Base-by-base conservation (phyloP, 2,888 invertebrate genomes). In the Drosophila rellima region DNA sequence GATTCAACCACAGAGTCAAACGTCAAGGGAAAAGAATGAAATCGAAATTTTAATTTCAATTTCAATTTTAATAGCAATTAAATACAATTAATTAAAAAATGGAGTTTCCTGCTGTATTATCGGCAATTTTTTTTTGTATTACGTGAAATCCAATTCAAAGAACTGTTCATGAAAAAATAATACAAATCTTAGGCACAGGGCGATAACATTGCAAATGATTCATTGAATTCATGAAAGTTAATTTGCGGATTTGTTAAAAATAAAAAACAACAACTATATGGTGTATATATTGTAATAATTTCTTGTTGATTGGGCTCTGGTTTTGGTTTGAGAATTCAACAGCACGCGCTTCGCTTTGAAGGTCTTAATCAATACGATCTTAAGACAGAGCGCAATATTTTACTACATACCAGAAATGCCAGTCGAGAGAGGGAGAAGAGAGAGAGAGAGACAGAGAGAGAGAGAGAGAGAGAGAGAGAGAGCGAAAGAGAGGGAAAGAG, bases 281-380 rank as follows among this genome's bases (percentile, higher is more conserved):
- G 13, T 48, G 10, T 48, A 7, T 48, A 26, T 26, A 26, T 26
- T 26, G 18, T 48, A 48, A 48, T 48, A 48, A 33, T 48, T 33
- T 48, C 18, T n/a, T 35, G 56, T 23, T 56, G 42, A 42, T 61
- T 61, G 42, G 42, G 4, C 54, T 61, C 44, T 44, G 54, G 37
- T 39, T 44, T 26, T 29, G 29, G 42, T 17, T 17, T 52, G 23
- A 48, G 31, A 42, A 42, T 15, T 31, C 18, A 20, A n/a, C 54
- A 63, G 63, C 23, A 55, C 42, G 68, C 48, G 50, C 61, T 55
- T 59, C 55, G 37, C 42, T 50, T 60, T 56, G 51, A 72, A 68
- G 68, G 60, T 61, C 73, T 68, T 73, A 75, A 75, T 75, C 73
- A 68, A 78, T 17, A 48, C 40, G 37, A 63, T 77, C 68, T 66